Evolutionary conservation across 2,797 vertebrate species (phyloP).

Genomic region (Enteromius anoplus): DNA sequence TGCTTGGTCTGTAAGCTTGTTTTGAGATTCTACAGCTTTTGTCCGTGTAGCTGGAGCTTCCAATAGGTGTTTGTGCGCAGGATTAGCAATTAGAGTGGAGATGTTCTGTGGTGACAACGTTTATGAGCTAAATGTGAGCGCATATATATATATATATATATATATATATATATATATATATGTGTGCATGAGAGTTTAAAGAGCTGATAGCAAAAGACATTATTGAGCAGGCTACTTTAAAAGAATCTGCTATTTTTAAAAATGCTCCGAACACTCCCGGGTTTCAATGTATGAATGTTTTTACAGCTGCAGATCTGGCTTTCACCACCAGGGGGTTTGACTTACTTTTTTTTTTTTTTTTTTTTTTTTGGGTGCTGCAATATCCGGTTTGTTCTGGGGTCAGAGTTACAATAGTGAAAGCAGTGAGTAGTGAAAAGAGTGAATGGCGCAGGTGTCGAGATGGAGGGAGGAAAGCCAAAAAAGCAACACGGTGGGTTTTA

Average conservation of each 20-base stretch:
- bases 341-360: constrained; percentile 1
- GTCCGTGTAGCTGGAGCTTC: constrained; percentile 60
- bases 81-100: constrained; percentile 70
- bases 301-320: constrained; percentile 62
- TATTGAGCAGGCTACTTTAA: not conserved
- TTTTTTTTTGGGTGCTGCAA: constrained; percentile 6
- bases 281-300: constrained; percentile 44
- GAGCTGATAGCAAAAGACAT: not conserved
- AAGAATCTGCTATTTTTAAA: not conserved
- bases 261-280: not conserved
- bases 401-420: not conserved
- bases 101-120: constrained; percentile 66
- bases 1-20: constrained; percentile 51
- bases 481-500: not conserved
- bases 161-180: no score
- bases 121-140: constrained; percentile 63
- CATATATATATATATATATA: no score
- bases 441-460: constrained; percentile 50
- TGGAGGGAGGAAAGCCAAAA: not conserved
- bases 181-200: not conserved
- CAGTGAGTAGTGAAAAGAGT: constrained; percentile 41
- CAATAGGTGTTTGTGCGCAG: constrained; percentile 65
- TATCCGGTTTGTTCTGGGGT: constrained; percentile 68
- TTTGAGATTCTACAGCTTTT: constrained; percentile 15
- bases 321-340: constrained; percentile 65